Base-by-base conservation (phyloP, 2,797 vertebrate genomes). In the Myotis vivesi region DNA sequence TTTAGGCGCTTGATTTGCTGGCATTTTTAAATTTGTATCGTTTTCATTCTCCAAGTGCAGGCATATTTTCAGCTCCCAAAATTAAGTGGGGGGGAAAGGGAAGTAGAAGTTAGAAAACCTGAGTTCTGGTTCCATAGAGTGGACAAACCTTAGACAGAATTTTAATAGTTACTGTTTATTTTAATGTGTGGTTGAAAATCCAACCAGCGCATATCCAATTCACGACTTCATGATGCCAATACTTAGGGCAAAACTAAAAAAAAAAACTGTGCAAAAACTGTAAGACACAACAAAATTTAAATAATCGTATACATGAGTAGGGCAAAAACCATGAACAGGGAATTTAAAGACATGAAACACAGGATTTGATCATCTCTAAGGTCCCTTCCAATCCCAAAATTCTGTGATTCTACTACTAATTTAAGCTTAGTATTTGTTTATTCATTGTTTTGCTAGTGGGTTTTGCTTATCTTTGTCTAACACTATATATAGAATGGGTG, bases 401-500 rank as follows among this genome's bases (percentile, higher is more conserved):
- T 85, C 55, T 87, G 22, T 55, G 20, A 76, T 46, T 77, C 19
- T 80, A 59, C 30, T 83, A 71, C 49, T 83, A 16, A 62, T 36
- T 53, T 62, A 55, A 72, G 20, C 75, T 49, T 38, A 8, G 22
- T n/a, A 23, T 68, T 75, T 91, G 62, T 38, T 88, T 83, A 53
- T 73, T 51, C 28, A 7, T 66, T 51, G 41, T 87, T 75, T 59
- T 55, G 22, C 33, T 62, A 11, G 33, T 6, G 30, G 19, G 41
- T 86, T 96, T 88, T 86, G 7, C 17, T 0, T 95, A 22, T 91
- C 28, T 73, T 92, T 76, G 86, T 75, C 64, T 80, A 62, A 64
- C 12, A 86, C 0, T 81, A 28, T 59, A 6, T 79, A n/a, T 44
- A 55, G 55, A 22, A 53, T 62, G 49, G 30, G 16, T 46, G 49